Evolutionary conservation across 2,113 vertebrate species (phyloP).

Genomic region (Neolamprologus variostigma): DNA sequence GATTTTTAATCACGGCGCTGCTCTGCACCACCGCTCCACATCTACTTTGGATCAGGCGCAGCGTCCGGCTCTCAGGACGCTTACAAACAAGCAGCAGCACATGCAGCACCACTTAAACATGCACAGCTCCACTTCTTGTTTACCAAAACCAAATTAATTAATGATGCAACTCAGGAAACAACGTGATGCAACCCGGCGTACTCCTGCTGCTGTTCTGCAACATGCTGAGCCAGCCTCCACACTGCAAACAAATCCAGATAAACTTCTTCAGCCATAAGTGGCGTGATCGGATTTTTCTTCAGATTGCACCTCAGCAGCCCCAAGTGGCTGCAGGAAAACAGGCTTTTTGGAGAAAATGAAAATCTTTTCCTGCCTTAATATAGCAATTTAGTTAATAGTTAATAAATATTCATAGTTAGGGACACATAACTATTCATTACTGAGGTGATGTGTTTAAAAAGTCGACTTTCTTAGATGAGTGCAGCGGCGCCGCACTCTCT

Average conservation of each 20-base stretch:
- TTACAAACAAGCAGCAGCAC: background rate
- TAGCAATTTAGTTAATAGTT: background rate
- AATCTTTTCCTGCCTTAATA: background rate
- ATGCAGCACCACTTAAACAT: background rate
- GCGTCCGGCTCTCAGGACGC: background rate
- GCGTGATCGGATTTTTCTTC: background rate
- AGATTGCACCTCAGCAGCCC: background rate
- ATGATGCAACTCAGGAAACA: slow-evolving; percentile 21
- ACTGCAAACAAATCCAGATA: background rate
- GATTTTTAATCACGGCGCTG: background rate
- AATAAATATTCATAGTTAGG: background rate
- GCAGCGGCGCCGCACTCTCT: background rate
- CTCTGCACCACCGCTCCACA: background rate
- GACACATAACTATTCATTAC: background rate
- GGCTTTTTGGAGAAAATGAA: background rate
- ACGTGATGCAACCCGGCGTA: background rate
- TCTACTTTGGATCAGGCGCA: no score
- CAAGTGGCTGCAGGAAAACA: background rate
- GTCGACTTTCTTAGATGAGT: background rate
- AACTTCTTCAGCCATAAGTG: background rate
- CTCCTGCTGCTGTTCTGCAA: background rate
- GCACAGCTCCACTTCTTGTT: background rate
- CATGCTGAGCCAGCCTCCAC: slow-evolving; percentile 4
- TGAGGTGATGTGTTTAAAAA: background rate
- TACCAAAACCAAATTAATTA: background rate